These are phyloP conservation scores for Ibidorhyncha struthersii DNA, from an alignment of 2,113 vertebrate species.

Conservation along the genomic window DNA sequence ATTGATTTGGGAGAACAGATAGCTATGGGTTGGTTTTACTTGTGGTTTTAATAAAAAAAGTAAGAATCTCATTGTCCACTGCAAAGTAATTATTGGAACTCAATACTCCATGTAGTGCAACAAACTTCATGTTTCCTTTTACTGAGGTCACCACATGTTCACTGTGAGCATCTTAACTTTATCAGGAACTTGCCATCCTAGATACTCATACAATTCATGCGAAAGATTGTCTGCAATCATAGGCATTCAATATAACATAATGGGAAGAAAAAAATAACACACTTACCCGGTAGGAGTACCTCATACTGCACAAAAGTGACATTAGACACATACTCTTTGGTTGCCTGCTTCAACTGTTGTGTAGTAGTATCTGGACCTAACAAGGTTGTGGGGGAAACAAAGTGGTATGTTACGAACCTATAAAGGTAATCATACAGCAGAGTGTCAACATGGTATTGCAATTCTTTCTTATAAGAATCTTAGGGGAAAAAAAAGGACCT, in stretches of 20 bases:
- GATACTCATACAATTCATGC: not conserved
- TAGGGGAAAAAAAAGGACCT: not conserved
- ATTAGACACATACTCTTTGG: not conserved
- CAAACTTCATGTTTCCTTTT: not conserved
- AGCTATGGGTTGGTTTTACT: not conserved
- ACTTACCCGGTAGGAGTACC: constrained; percentile 59
- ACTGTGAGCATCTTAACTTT: not conserved
- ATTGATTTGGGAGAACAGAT: not conserved
- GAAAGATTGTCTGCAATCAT: not conserved
- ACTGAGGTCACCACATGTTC: not conserved
- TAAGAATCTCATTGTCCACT: not conserved
- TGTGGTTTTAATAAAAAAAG: not conserved
- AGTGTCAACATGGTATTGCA: not conserved
- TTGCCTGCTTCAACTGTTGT: not conserved
- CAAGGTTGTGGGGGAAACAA: not conserved
- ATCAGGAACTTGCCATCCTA: not conserved
- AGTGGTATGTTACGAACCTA: not conserved
- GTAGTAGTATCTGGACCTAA: not conserved
- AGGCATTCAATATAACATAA: not conserved
- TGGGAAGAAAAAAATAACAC: not conserved
- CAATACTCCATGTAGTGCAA: not conserved
- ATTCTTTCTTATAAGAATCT: not conserved
- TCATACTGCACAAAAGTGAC: not conserved
- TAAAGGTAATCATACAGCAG: not conserved
- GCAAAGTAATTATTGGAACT: not conserved